Evolutionary conservation across 2,888 invertebrate species (phyloP).

Genomic region (Chymomyza amoena): DNA sequence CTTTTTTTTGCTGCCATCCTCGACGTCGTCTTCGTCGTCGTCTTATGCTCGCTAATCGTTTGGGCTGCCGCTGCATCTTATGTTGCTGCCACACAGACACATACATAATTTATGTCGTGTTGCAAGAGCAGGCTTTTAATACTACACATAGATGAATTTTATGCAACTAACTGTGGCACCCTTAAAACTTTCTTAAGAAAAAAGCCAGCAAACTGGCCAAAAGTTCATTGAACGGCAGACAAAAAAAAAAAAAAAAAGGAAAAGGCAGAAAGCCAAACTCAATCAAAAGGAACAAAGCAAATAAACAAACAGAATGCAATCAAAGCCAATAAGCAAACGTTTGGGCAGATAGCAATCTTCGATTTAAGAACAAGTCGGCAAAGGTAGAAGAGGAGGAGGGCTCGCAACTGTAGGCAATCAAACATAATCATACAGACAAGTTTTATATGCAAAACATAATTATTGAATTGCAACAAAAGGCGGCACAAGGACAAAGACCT

Average conservation of each 20-base stretch:
- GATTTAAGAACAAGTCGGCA: background rate
- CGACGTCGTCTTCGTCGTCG: background rate
- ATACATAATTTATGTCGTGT: background rate
- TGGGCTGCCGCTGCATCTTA: constrained; percentile 5
- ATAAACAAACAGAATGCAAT: constrained; percentile 63
- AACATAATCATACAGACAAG: constrained; percentile 10
- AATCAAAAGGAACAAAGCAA: constrained; percentile 52
- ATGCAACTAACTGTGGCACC: background rate
- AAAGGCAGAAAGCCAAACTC: constrained; percentile 26
- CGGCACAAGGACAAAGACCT: constrained; percentile 1
- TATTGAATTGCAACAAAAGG: constrained; percentile 55
- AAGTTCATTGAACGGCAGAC: constrained; percentile 18
- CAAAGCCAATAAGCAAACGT: constrained; percentile 67
- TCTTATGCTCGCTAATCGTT: constrained; percentile 2
- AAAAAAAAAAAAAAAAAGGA: constrained; percentile 42
- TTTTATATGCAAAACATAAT: constrained; percentile 29
- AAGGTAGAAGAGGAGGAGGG: too few relatives aligned
- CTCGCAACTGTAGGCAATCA: background rate
- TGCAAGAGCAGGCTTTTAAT: background rate
- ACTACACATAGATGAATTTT: background rate
- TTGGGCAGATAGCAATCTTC: background rate
- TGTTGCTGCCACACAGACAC: constrained; percentile 1
- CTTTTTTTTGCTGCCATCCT: background rate
- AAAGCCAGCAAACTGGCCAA: background rate
- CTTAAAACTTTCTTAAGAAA: background rate